phyloP scores from a whole-genome alignment of 2,888 invertebrate genomes.

The Hypercompe scribonia region DNA sequence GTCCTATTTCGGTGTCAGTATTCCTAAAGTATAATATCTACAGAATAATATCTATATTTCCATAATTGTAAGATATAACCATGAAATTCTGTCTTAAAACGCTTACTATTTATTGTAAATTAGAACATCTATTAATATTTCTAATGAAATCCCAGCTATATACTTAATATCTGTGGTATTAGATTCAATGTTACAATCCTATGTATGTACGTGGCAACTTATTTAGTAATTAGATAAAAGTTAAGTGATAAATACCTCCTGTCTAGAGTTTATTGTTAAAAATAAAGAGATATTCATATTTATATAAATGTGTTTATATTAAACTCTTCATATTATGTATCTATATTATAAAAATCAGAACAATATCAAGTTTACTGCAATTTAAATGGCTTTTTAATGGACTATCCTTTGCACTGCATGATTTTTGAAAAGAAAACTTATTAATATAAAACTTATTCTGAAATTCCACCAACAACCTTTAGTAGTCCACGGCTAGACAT shows the following conservation, averaged over 20 bases:
- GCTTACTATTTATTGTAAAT: slow-evolving; percentile 58
- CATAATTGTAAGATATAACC: slow-evolving; percentile 43
- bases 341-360: slow-evolving; percentile 25
- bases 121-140: slow-evolving; percentile 47
- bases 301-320: slow-evolving; percentile 59
- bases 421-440: neutral
- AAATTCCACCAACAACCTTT: neutral
- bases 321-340: slow-evolving; percentile 37
- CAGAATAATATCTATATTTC: slow-evolving; percentile 30
- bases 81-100: slow-evolving; percentile 41
- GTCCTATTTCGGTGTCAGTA: slow-evolving; percentile 47
- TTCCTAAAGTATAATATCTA: slow-evolving; percentile 41
- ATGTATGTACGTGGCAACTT: slow-evolving; percentile 64
- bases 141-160: slow-evolving; percentile 45
- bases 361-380: slow-evolving; percentile 45
- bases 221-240: slow-evolving; percentile 62
- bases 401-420: slow-evolving; percentile 19
- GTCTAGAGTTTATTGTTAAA: slow-evolving; percentile 84
- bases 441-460: neutral
- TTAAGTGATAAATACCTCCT: slow-evolving; percentile 80
- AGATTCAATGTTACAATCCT: slow-evolving; percentile 59
- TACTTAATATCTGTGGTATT: slow-evolving; percentile 42
- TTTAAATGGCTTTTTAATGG: slow-evolving; percentile 39
- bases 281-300: slow-evolving; percentile 85
- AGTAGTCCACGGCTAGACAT: too few relatives aligned